Base-by-base conservation (phyloP, 2,888 invertebrate genomes). In the Noctua pronuba region DNA sequence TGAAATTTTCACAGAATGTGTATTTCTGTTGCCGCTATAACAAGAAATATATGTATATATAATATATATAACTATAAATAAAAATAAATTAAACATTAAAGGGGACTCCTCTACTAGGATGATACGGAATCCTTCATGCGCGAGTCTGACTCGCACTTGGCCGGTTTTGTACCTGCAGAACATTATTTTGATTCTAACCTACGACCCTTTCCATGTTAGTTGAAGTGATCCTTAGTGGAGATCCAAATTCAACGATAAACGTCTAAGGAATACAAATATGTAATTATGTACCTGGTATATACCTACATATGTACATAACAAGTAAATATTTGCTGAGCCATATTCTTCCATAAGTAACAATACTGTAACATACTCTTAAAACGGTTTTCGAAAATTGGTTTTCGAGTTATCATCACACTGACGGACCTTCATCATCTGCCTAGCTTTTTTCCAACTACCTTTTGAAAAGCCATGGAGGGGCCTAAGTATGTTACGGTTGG, bases 151-250 rank as follows among this genome's bases (percentile, higher is more conserved):
- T 41, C 41, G 13, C 41, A 41, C 13, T 41, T 41, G 41, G 41
- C 41, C 41, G 41, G 31, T 11, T 58, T 31, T 58, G 64, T 21
- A 41, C 16, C 13, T 38, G 38, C 24, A 65, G 5, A n/a, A 55
- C 16, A 38, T 38, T 38, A 38, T 73, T 74, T 74, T 46, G 64
- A 31, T 21, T 60, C 35, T 58, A 2, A 16, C n/a, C 21, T 44
- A 28, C 52, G 28, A 64, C 24, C 46, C n/a, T 82, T 16, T 6
- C 24, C 10, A 21, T 41, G n/a, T 55, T 38, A 64, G 3, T 49
- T 65, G 74, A 81, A 81, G n/a, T 31, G 2, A 46, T 46, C 38
- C 35, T 74, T 73, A 60, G 31, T 70, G 11, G 31, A 16, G 28
- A 44, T 21, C 3, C 3, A 41, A 16, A 41, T 69, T n/a, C 7